These are phyloP conservation scores for Panurus biarmicus DNA, from an alignment of 2,113 vertebrate genomes.

Conservation along the genomic window DNA sequence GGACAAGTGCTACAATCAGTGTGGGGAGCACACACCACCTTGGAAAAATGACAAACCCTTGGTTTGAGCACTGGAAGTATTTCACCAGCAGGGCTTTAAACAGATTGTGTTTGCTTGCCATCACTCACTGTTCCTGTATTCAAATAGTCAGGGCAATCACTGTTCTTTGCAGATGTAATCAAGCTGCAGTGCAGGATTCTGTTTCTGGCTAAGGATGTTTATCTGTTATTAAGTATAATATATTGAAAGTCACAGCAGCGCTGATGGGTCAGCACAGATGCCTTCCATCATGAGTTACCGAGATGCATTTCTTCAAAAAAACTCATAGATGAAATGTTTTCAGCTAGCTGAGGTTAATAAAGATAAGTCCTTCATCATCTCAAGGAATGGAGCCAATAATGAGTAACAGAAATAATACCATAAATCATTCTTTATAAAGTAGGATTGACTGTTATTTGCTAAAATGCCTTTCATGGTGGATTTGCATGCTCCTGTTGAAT, in stretches of 20 bases:
- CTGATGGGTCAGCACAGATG: constrained; percentile 14
- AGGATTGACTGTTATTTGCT: not conserved
- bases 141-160: constrained; percentile 1
- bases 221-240: constrained; percentile 36
- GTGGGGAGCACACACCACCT: not conserved
- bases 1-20: not conserved
- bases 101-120: not conserved
- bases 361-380: constrained; percentile 23
- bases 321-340: not conserved
- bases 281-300: not conserved
- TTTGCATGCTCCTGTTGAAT: not conserved
- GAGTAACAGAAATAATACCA: constrained; percentile 25
- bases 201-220: constrained; percentile 19
- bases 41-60: not conserved
- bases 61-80: not conserved
- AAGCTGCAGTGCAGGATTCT: constrained; percentile 10
- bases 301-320: not conserved
- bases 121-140: not conserved
- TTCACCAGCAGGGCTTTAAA: not conserved
- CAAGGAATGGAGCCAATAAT: constrained; percentile 17
- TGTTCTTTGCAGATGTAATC: constrained; percentile 19
- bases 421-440: constrained; percentile 20
- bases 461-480: not conserved
- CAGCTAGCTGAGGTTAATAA: constrained; percentile 27
- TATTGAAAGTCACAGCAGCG: constrained; percentile 14